These are phyloP conservation scores for Eubasilissa splendida DNA, from an alignment of 2,888 invertebrate species.

Conservation along the genomic window DNA sequence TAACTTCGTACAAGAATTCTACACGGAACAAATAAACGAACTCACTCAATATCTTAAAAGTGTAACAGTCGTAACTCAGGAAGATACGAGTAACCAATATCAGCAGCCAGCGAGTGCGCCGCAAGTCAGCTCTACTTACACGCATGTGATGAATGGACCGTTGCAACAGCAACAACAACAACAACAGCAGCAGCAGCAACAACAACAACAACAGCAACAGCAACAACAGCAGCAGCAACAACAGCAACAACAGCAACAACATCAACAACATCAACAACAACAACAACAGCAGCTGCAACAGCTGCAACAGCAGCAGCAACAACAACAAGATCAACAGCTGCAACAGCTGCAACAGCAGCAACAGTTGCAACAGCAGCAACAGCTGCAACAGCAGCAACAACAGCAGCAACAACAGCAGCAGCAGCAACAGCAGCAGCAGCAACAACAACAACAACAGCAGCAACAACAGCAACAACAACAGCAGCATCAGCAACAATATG, in stretches of 20 bases:
- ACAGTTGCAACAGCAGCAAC: neutral
- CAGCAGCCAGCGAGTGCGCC: neutral
- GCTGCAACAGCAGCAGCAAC: neutral
- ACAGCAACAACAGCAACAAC: neutral
- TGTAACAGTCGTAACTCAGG: neutral
- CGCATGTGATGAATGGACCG: neutral
- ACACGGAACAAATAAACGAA: neutral
- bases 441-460: neutral
- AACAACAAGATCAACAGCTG: neutral
- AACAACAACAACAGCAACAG: neutral
- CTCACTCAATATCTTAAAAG: neutral
- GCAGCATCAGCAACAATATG: constrained; percentile 10
- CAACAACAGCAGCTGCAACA: constrained; percentile 5
- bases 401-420: neutral
- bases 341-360: neutral
- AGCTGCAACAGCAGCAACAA: neutral
- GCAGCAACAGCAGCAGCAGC: neutral
- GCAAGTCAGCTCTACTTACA: neutral
- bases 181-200: neutral
- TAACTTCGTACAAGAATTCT: neutral
- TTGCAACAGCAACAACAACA: neutral
- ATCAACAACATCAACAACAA: neutral
- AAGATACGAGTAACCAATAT: neutral
- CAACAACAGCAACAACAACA: neutral
- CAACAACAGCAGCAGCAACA: neutral